Evolutionary conservation across 2,797 vertebrate species (phyloP), one percentile per base, ranked within the genome.

Genomic region (Peromyscus aztecus): DNA sequence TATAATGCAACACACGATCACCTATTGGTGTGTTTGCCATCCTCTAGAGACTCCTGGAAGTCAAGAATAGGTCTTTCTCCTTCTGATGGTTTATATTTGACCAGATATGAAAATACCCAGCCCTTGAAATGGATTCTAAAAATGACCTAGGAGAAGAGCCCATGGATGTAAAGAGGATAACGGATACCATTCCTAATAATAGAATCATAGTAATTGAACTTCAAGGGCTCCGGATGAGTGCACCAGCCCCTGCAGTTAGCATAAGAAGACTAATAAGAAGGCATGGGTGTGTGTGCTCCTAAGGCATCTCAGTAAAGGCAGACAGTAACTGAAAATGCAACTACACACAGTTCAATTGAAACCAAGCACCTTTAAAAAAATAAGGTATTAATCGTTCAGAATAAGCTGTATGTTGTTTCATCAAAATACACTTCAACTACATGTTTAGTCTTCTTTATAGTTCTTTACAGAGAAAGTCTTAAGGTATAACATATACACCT

Each of bases 101-200:
- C 21, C 37, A 19, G 76, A 21, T 24, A 84, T 4, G 31, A n/a
- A 49, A 71, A 34, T 14, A 10, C 13, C 27, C 9, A 40, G 46
- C 27, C 43, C n/a, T 75, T 40, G 85, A 94, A 69, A 78, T 14
- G 34, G 59, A 89, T 78, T 92, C 27, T 59, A 31, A 89, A 78
- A 89, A 55, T 23, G 19, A 76, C 13, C 34, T 84, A 76, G 43
- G 55, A 46, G 10, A 90, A 29, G 59, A 76, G 46, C n/a, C 69
- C 17, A n/a, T 57, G 37, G 57, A 69, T 37, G 37, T 34, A n/a
- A 21, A 24, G 65, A 29, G 61, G 95, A 75, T 52, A 82, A 73
- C 34, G 3, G 63, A 9, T 34, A 89, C 19, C 17, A n/a, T 34
- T 89, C 46, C n/a, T 59, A 67, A 75, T 78, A 31, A 77, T 14